A percentile compares a stretch with the other conserved stretches of the same genome.
phyloP scores from a whole-genome alignment of 2,888 invertebrate genomes.

The Ferrisia virgata region DNA sequence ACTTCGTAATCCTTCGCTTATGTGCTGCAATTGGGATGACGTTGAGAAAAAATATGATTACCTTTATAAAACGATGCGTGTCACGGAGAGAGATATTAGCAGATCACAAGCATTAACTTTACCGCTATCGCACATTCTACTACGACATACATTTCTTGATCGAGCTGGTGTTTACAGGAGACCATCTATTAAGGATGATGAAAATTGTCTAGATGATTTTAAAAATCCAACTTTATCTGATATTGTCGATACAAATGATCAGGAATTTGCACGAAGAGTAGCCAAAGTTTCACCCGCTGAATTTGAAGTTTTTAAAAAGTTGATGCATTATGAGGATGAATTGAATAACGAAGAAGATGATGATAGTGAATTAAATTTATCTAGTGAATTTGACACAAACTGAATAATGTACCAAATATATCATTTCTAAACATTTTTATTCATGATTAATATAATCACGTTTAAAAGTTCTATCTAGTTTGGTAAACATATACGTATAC shows the following conservation, averaged over 20 bases:
- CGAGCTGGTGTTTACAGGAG: slow-evolving; percentile 33
- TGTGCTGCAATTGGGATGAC: slow-evolving; percentile 21
- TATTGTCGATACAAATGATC: slow-evolving; percentile 47
- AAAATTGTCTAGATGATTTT: slow-evolving; percentile 10
- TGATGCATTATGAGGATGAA: slow-evolving; percentile 48
- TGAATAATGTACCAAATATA: background rate
- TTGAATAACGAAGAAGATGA: slow-evolving; percentile 51
- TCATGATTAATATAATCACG: slow-evolving; percentile 25
- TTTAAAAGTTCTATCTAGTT: slow-evolving; percentile 25
- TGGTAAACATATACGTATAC: background rate
- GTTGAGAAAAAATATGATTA: slow-evolving; percentile 34
- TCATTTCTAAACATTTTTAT: background rate
- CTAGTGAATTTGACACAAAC: background rate
- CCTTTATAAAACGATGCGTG: slow-evolving; percentile 20
- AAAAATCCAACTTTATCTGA: slow-evolving; percentile 46
- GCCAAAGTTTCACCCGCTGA: slow-evolving; percentile 47
- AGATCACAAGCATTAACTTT: slow-evolving; percentile 10
- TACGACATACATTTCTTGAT: slow-evolving; percentile 33
- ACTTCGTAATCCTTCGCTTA: background rate
- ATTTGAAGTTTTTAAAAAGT: slow-evolving; percentile 47
- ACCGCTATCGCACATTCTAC: slow-evolving; percentile 17
- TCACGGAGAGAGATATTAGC: slow-evolving; percentile 25
- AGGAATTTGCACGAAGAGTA: slow-evolving; percentile 46
- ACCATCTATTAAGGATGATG: slow-evolving; percentile 41
- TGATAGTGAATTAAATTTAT: slow-evolving; percentile 26